Evolutionary conservation across 2,113 vertebrate species (phyloP), one percentile per base, ranked within the genome.

Genomic region (Halcyon malimbica): DNA sequence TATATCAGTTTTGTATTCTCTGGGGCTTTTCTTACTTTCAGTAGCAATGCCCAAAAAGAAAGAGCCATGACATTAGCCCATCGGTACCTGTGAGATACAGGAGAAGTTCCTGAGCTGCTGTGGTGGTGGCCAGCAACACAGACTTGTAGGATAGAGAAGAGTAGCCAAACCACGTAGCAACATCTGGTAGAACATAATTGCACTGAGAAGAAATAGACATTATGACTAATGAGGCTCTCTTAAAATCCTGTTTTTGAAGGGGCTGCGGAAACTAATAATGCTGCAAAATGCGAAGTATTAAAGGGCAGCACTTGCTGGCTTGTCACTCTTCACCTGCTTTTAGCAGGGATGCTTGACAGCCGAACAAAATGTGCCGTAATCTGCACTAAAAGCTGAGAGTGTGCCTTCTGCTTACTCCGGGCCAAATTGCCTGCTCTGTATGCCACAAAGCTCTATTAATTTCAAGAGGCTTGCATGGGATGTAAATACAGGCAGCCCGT

Each of bases 391-490:
- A 92, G 71, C 83, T 68, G 79, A 50, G 68, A 81, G 78, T 6
- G 53, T n/a, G 62, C 64, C 57, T 87, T 26, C 74, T 67, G 89
- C 90, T 67, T 83, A 67, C 57, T 76, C 64, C 26, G 83, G 83
- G 73, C 89, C 91, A 83, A 59, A 89, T 70, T 25, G 44, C 33
- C 84, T 64, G 62, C 77, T 59, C 5, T 28, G 41, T 13, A 31
- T 41, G 82, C 84, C 67, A 23, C 59, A 41, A 39, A 64, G 56
- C 68, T 73, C 68, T 63, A 37, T 65, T 89, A 48, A 51, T 82
- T 93, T 71, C 83, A 29, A 89, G 54, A 42, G 87, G 85, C 25
- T 92, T 90, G 79, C 53, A 84, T 7, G 50, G 75, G 90, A 73
- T 88, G 77, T 56, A 83, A 41, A 35, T 26, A 16, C 5, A 65